Evolutionary conservation across 2,797 vertebrate genomes (phyloP).

Genomic region (Loris lydekkerianus): DNA sequence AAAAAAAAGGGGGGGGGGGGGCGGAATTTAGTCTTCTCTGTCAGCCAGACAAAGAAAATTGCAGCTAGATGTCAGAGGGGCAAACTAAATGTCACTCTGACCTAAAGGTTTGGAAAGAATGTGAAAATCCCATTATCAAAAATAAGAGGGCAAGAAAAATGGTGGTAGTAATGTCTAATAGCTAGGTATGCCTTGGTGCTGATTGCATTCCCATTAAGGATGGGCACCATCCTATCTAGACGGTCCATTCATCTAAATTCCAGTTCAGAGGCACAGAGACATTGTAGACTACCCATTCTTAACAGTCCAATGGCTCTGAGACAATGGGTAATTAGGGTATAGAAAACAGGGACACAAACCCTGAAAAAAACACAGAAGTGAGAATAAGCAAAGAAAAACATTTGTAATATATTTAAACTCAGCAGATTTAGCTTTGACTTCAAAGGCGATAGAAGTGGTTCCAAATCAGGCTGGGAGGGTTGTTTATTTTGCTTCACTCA

Average conservation of each 20-base stretch:
- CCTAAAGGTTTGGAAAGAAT: constrained; percentile 60
- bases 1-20: background rate
- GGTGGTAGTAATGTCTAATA: background rate
- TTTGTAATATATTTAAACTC: background rate
- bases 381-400: constrained; percentile 12
- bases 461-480: background rate
- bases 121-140: constrained; percentile 46
- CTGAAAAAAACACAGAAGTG: background rate
- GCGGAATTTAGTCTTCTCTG: background rate
- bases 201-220: background rate
- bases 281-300: background rate
- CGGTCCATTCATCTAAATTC: background rate
- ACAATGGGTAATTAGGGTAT: background rate
- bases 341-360: background rate
- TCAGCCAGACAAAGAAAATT: constrained; percentile 56
- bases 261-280: background rate
- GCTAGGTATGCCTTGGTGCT: background rate
- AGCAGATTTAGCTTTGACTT: constrained; percentile 4
- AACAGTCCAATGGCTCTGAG: background rate
- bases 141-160: background rate
- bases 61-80: constrained; percentile 17
- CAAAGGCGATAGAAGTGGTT: background rate
- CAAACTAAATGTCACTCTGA: constrained; percentile 56
- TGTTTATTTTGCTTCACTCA: constrained; percentile 50
- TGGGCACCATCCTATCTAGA: background rate